Evolutionary conservation across 2,888 invertebrate species (phyloP).

Genomic region (Xylocampa areola): DNA sequence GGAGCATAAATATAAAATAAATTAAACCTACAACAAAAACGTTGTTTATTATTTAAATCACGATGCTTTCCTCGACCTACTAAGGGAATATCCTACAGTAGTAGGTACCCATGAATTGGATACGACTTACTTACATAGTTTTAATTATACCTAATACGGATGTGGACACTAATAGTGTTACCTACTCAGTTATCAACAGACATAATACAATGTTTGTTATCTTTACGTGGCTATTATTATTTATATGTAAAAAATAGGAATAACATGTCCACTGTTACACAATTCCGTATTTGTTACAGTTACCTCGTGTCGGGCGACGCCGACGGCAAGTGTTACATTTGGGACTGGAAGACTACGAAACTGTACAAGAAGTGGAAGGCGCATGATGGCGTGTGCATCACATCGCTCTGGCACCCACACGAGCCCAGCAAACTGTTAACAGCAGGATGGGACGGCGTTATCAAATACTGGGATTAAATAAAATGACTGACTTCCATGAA

Average conservation of each 20-base stretch:
- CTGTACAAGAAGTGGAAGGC: conserved; percentile 99
- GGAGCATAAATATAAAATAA: no score
- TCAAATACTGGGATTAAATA: conserved; percentile 99
- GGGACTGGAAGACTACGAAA: conserved; percentile 99
- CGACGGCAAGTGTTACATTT: conserved; percentile 99
- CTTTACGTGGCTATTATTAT: conserved; percentile 4
- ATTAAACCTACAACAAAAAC: no score
- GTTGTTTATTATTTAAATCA: no score
- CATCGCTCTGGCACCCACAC: conserved; percentile 99
- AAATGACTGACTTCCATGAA: conserved; percentile 62
- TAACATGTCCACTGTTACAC: conserved; percentile 12
- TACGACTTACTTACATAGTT: no score
- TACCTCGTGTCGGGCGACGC: conserved; percentile 99
- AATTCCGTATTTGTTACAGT: conserved; percentile 88
- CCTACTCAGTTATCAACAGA: neutral
- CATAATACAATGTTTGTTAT: neutral
- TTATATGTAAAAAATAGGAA: conserved; percentile 9
- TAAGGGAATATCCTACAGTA: no score
- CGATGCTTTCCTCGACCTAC: no score
- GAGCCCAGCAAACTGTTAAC: conserved; percentile 99
- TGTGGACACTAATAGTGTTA: no score
- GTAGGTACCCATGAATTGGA: no score
- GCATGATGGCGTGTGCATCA: conserved; percentile 99
- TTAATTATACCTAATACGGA: no score
- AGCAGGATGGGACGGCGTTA: conserved; percentile 99